phyloP scores from a whole-genome alignment of 2,888 invertebrate species.

The Branchellion lobata region DNA sequence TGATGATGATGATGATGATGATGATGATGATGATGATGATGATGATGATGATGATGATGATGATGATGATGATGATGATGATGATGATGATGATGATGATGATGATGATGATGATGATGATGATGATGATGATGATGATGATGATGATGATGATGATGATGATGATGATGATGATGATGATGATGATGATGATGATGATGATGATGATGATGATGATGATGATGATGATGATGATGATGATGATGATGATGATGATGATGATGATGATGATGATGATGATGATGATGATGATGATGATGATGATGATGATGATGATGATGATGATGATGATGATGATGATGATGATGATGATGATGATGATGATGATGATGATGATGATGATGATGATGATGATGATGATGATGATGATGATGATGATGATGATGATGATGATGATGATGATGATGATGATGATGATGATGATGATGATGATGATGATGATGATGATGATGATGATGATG shows the following conservation, averaged over 20 bases:
- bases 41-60: constrained; percentile 24
- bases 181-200: constrained; percentile 30
- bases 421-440: constrained; percentile 39
- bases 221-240: constrained; percentile 4
- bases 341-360: not conserved
- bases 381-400: constrained; percentile 29
- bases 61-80: not conserved
- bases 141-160: constrained; percentile 40
- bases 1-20: not conserved
- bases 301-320: constrained; percentile 37
- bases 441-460: constrained; percentile 18
- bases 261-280: constrained; percentile 27
- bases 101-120: constrained; percentile 8
- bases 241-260: constrained; percentile 38
- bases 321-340: constrained; percentile 29
- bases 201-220: constrained; percentile 33
- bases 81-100: constrained; percentile 41
- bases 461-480: not conserved
- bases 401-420: not conserved
- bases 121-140: constrained; percentile 7
- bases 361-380: constrained; percentile 38
- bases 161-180: not conserved
- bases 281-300: not conserved
- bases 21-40: constrained; percentile 39
- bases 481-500: constrained; percentile 41